phyloP scores from a whole-genome alignment of 1,140 invertebrate species.

The Oncopeltus fasciatus region DNA sequence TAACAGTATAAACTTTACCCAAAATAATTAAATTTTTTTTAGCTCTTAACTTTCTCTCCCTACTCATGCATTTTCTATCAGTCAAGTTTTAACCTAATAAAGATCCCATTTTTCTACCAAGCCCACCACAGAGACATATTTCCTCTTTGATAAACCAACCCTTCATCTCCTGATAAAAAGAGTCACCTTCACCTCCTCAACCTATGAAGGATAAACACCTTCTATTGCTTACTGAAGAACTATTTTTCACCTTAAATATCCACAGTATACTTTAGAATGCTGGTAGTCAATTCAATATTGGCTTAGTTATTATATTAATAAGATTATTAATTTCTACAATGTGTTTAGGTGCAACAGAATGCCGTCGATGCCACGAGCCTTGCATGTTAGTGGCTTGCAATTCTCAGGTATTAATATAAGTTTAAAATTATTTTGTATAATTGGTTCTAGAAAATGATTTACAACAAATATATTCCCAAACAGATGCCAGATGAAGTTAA shows the following conservation, averaged over 20 bases:
- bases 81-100: no score
- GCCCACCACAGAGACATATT: no score
- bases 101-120: no score
- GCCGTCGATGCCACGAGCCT: not conserved
- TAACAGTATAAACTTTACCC: no score
- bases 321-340: not conserved
- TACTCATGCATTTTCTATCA: no score
- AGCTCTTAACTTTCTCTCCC: no score
- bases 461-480: not conserved
- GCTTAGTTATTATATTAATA: not conserved
- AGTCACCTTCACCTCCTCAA: not conserved
- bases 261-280: not conserved
- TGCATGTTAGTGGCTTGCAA: conserved; percentile 6
- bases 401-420: conserved; percentile 8
- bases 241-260: not conserved
- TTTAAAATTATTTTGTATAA: no score
- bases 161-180: not conserved
- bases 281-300: not conserved
- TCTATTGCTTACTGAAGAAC: not conserved
- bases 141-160: not conserved
- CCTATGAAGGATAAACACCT: not conserved
- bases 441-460: no score
- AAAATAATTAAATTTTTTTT: no score
- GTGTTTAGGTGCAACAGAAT: not conserved
- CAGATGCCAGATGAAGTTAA: conserved; percentile 13